Evolutionary conservation across 1,140 invertebrate species (phyloP).

Genomic region (Capitella teleta): DNA sequence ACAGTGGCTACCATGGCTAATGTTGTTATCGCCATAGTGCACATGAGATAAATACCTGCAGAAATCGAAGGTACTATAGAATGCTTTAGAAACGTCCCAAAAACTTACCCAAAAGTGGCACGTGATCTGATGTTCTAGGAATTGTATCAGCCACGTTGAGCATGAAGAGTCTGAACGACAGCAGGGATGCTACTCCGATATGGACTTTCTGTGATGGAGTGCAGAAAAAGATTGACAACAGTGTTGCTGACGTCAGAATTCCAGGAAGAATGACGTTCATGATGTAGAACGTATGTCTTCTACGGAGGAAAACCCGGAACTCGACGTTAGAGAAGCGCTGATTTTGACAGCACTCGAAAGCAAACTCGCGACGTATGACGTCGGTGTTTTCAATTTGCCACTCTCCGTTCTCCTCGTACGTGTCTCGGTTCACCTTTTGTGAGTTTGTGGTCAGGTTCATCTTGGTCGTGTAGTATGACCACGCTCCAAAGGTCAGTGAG

Average conservation of each 20-base stretch:
- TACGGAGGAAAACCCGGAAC: constrained; percentile 8
- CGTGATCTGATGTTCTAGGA: constrained; percentile 12
- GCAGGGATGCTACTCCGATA: constrained; percentile 11
- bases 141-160: constrained; percentile 14
- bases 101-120: constrained; percentile 12
- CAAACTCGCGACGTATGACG: constrained; percentile 8
- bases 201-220: constrained; percentile 13
- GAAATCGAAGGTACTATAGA: neutral
- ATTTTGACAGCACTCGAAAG: constrained; percentile 9
- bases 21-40: constrained; percentile 15
- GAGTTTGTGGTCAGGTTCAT: constrained; percentile 12
- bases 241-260: constrained; percentile 12
- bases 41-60: constrained; percentile 13
- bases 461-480: constrained; percentile 10
- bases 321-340: constrained; percentile 10
- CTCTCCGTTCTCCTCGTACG: constrained; percentile 10
- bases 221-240: constrained; percentile 14
- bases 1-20: constrained; percentile 13
- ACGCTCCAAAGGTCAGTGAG: constrained; percentile 10
- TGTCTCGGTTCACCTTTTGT: constrained; percentile 4
- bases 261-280: constrained; percentile 16
- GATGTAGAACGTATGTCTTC: constrained; percentile 14
- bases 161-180: constrained; percentile 13
- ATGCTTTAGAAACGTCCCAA: neutral
- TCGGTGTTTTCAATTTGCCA: constrained; percentile 4